phyloP scores from a whole-genome alignment of 2,888 invertebrate genomes.

The Emmelina monodactyla region DNA sequence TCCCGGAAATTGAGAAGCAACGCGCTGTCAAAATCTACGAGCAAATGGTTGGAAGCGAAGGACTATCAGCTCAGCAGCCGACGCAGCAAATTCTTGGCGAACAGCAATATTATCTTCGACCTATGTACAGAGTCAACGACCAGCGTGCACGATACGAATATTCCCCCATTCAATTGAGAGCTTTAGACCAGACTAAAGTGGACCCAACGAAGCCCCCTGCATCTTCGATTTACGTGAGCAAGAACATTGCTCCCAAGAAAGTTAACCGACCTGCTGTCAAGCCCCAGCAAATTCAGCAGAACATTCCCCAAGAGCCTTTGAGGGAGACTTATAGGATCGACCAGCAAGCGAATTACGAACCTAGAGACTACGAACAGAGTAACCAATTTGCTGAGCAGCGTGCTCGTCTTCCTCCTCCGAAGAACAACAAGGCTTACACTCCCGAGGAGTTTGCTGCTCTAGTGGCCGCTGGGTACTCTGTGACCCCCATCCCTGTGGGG shows the following conservation, averaged over 20 bases:
- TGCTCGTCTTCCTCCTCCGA: slow-evolving; percentile 53
- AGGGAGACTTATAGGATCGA: slow-evolving; percentile 21
- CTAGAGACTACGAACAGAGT: slow-evolving; percentile 32
- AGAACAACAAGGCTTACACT: slow-evolving; percentile 57
- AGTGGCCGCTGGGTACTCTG: slow-evolving; percentile 56
- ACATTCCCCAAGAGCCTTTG: slow-evolving; percentile 10
- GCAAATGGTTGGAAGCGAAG: slow-evolving; percentile 27
- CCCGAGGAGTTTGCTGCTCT: slow-evolving; percentile 59
- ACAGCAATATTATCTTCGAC: slow-evolving; percentile 48
- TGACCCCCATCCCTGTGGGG: slow-evolving; percentile 55
- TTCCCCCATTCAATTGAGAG: slow-evolving; percentile 23
- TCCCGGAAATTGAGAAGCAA: slow-evolving; percentile 45
- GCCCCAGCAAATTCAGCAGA: slow-evolving; percentile 21
- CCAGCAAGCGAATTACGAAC: slow-evolving; percentile 23
- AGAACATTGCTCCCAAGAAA: slow-evolving; percentile 43
- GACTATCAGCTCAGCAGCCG: slow-evolving; percentile 27
- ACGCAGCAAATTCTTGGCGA: slow-evolving; percentile 18
- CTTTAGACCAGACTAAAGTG: slow-evolving; percentile 28
- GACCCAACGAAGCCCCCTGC: slow-evolving; percentile 43
- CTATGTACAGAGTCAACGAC: slow-evolving; percentile 42
- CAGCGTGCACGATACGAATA: slow-evolving; percentile 39
- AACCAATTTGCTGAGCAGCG: slow-evolving; percentile 41
- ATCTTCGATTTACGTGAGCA: slow-evolving; percentile 51
- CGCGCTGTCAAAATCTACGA: slow-evolving; percentile 44
- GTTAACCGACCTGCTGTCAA: slow-evolving; percentile 16